Evolutionary conservation across 2,888 invertebrate species (phyloP).

Genomic region (Phragmatobia fuliginosa): DNA sequence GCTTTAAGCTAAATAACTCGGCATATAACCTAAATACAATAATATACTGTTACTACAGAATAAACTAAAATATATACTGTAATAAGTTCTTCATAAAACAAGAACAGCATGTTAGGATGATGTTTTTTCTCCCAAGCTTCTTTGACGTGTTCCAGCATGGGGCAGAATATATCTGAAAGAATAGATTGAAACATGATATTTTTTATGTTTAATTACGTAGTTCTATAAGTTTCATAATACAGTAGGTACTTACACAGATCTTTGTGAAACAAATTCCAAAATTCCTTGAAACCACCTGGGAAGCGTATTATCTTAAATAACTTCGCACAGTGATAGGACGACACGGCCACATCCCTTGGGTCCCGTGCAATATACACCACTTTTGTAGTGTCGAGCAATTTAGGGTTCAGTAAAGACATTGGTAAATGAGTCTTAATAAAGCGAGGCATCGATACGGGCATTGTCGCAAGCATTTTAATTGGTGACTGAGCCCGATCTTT

Average conservation of each 20-base stretch:
- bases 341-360: constrained; percentile 94
- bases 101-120: constrained; percentile 84
- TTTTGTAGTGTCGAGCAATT: constrained; percentile 84
- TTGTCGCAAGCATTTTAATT: constrained; percentile 28
- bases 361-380: constrained; percentile 94
- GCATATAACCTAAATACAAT: too few relatives aligned
- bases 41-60: too few relatives aligned
- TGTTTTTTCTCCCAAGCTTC: constrained; percentile 89
- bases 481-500: constrained; percentile 14
- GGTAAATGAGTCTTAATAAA: constrained; percentile 90
- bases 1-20: too few relatives aligned
- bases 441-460: constrained; percentile 59
- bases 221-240: too few relatives aligned
- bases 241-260: not conserved
- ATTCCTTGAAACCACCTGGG: constrained; percentile 88
- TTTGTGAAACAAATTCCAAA: constrained; percentile 88
- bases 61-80: constrained; percentile 68
- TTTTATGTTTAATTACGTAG: not conserved
- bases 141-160: constrained; percentile 88
- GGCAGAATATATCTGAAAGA: too few relatives aligned
- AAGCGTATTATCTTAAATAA: constrained; percentile 90
- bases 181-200: not conserved
- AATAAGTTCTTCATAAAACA: constrained; percentile 85
- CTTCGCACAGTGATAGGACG: constrained; percentile 92
- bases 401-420: constrained; percentile 89